phyloP scores from a whole-genome alignment of 2,113 vertebrate genomes.

The Tinamus guttatus region DNA sequence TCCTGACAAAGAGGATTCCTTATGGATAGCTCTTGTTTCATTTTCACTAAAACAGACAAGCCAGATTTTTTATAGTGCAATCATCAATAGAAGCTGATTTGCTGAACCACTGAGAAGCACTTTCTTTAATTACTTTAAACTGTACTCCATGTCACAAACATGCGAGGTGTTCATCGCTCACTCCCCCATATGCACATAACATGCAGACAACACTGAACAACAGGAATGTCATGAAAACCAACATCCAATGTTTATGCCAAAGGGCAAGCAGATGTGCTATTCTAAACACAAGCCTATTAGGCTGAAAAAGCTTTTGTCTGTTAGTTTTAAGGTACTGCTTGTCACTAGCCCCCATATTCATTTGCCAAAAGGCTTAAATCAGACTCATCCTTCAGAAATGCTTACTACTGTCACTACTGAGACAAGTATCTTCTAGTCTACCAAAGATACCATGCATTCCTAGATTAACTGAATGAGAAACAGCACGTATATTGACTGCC shows the following conservation, averaged over 20 bases:
- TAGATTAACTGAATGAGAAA: not conserved
- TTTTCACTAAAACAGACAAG: not conserved
- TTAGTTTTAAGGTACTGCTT: not conserved
- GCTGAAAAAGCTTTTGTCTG: not conserved
- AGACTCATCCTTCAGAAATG: not conserved
- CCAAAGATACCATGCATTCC: not conserved
- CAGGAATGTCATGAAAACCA: not conserved
- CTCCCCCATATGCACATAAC: fast-evolving
- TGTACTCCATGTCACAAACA: not conserved
- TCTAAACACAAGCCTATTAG: not conserved
- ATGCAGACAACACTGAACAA: not conserved
- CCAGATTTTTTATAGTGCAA: not conserved
- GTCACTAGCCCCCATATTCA: not conserved
- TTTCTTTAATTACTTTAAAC: not conserved
- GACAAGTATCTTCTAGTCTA: not conserved
- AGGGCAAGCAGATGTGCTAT: not conserved
- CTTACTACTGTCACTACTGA: not conserved
- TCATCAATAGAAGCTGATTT: not conserved
- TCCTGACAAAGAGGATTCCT: not conserved
- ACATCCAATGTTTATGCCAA: not conserved
- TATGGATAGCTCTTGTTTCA: not conserved
- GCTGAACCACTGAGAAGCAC: not conserved
- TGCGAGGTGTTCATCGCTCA: not conserved
- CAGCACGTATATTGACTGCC: not conserved
- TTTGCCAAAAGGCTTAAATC: not conserved